Conservation (phyloP, 1,140 invertebrate species). For the Drosophila pseudoobscura region DNA sequence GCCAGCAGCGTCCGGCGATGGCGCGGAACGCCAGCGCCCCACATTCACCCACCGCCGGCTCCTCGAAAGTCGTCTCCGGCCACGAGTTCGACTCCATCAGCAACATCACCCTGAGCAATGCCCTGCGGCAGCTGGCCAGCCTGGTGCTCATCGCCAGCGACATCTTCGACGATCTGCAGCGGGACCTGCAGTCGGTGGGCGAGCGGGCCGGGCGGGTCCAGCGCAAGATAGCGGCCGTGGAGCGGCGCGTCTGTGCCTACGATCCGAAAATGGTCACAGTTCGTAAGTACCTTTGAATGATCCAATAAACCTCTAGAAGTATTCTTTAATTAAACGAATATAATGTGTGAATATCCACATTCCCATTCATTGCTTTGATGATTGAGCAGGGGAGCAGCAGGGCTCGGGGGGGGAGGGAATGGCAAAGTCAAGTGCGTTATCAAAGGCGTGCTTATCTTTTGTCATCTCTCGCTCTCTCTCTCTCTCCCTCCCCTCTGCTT, state of each 20-base stretch:
- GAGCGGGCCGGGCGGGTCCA: slow-evolving; percentile 87
- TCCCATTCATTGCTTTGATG: slow-evolving; percentile 34
- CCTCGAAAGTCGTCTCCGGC: slow-evolving; percentile 83
- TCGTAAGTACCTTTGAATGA: slow-evolving; percentile 87
- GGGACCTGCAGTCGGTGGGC: slow-evolving; percentile 87
- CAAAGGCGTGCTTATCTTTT: slow-evolving; percentile 52
- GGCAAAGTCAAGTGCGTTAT: slow-evolving; percentile 74
- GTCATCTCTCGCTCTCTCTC: slow-evolving; percentile 37
- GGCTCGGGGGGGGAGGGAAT: slow-evolving; percentile 9
- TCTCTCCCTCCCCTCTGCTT: too few relatives aligned
- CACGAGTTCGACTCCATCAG: slow-evolving; percentile 90
- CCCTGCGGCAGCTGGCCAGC: slow-evolving; percentile 90
- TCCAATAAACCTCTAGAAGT: too few relatives aligned
- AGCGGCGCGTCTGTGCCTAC: slow-evolving; percentile 86
- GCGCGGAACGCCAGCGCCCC: slow-evolving; percentile 54
- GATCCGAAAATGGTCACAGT: slow-evolving; percentile 92
- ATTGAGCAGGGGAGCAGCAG: slow-evolving; percentile 7
- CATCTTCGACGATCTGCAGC: slow-evolving; percentile 89
- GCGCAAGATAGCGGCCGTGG: slow-evolving; percentile 86
- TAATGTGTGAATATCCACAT: slow-evolving; percentile 12
- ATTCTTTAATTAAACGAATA: too few relatives aligned
- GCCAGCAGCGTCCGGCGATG: slow-evolving; percentile 55
- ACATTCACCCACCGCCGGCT: slow-evolving; percentile 63
- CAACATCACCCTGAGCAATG: slow-evolving; percentile 90
- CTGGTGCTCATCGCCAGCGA: slow-evolving; percentile 90